Evolutionary conservation across 2,797 vertebrate species (phyloP), one percentile per base, ranked within the genome.

Genomic region (Arrhamphus sclerolepis): DNA sequence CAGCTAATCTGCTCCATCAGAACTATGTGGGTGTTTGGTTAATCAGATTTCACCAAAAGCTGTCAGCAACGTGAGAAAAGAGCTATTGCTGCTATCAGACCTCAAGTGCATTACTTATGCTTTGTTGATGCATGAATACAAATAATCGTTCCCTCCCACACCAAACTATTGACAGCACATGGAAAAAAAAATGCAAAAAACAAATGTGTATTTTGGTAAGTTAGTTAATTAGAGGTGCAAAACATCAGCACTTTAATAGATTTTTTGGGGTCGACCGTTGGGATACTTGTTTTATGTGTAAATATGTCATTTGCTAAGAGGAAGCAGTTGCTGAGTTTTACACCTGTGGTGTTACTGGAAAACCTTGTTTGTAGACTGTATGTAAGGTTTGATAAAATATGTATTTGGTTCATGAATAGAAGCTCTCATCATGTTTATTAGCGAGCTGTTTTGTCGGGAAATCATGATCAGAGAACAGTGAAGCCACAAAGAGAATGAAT

Each of bases 41-140:
- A 50, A 81, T 65, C 72, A 58, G 66, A 63, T 71, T 61, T 62
- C 24, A 49, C 16, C 5, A 53, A 52, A 56, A 41, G 21, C 31
- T 24, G 34, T 31, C 34, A 43, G 18, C 19, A 46, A 29, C 34
- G 13, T 18, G 40, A 62, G 49, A 49, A 62, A 60, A 77, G 42
- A 56, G 59, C 41, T 47, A 56, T 14, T 19, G n/a, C 66, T 57
- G 61, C 57, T 41, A 55, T 46, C 48, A 44, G 61, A 64, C 65
- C 34, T 18, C 29, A 16, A 43, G 41, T 51, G 17, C 1, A 2
- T 10, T 40, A 26, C 10, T 46, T 1, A 26, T 14, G 9, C 16
- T 44, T 63, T 21, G 67, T 14, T 41, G 21, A 6, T 5, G 14
- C 13, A 13, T 14, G 29, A 18, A 72, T 63, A 60, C 43, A 50